Evolutionary conservation across 1,140 invertebrate genomes (phyloP).

Genomic region (Drosophila jambulina): DNA sequence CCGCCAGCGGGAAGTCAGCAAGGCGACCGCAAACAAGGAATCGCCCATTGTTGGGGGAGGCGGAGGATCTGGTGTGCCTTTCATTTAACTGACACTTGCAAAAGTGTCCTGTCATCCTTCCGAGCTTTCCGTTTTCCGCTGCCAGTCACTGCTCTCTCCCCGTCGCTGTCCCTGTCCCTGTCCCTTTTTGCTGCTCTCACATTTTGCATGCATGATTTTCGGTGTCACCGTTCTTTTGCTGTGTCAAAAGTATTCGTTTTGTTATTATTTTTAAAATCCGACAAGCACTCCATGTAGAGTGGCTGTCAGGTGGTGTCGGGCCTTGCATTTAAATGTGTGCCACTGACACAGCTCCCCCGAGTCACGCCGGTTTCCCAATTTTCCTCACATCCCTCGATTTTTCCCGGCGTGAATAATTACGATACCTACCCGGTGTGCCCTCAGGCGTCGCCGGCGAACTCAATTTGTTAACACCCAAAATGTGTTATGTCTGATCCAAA

Average conservation of each 20-base stretch:
- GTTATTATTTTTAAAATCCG: constrained; percentile 73
- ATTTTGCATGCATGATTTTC: constrained; percentile 76
- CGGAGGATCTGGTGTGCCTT: constrained; percentile 32
- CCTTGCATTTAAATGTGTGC: constrained; percentile 55
- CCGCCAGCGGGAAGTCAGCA: constrained; percentile 12
- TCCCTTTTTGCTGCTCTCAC: constrained; percentile 49
- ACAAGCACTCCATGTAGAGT: constrained; percentile 78
- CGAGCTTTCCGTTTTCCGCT: constrained; percentile 13
- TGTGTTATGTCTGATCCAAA: constrained; percentile 25
- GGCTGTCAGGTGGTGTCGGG: constrained; percentile 80
- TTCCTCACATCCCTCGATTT: constrained; percentile 3
- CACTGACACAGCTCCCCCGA: constrained; percentile 57
- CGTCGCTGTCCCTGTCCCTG: constrained; percentile 20
- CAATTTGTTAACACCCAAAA: constrained; percentile 39
- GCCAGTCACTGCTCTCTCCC: constrained; percentile 4
- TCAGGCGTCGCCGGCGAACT: constrained; percentile 7
- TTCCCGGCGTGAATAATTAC: constrained; percentile 38
- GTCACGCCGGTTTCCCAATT: constrained; percentile 8
- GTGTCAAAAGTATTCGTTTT: constrained; percentile 41
- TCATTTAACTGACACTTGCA: constrained; percentile 70
- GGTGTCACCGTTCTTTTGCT: constrained; percentile 25
- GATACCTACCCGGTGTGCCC: constrained; percentile 9
- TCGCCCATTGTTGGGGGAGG: constrained; percentile 22
- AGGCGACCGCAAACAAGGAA: constrained; percentile 33
- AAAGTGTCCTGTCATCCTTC: constrained; percentile 74